Evolutionary conservation across 2,113 vertebrate species (phyloP).

Genomic region (Corythornis madagascariensis): DNA sequence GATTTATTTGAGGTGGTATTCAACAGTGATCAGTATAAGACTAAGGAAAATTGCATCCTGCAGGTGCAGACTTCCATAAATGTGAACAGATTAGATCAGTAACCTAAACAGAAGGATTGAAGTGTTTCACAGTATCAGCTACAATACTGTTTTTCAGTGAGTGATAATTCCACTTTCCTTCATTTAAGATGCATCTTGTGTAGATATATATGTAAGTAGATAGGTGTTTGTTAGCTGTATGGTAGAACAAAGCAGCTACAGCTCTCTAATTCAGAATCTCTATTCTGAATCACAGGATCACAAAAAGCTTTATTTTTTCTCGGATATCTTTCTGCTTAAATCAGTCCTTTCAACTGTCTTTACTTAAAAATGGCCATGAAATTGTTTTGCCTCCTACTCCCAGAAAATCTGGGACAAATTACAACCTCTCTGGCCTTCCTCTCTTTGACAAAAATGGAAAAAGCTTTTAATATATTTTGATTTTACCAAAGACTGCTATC

Average conservation of each 20-base stretch:
- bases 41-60: not conserved
- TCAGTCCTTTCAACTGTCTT: not conserved
- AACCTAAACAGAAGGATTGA: not conserved
- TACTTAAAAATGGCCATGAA: slow-evolving; percentile 1
- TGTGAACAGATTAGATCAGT: not conserved
- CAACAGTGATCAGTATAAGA: not conserved
- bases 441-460: not conserved
- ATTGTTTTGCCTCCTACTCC: not conserved
- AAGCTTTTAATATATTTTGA: not conserved
- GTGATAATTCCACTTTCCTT: not conserved
- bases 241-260: not conserved
- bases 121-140: not conserved
- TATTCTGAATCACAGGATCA: not conserved
- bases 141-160: not conserved
- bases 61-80: not conserved
- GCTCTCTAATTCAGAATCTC: not conserved
- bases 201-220: not conserved
- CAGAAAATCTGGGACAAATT: slow-evolving; percentile 10
- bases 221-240: not conserved
- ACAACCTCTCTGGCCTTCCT: not conserved
- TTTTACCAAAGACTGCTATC: not conserved
- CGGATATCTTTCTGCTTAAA: not conserved
- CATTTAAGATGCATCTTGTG: not conserved
- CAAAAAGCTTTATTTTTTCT: not conserved
- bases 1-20: not conserved